A percentile compares a stretch with the other conserved stretches of the same genome.
phyloP scores from a whole-genome alignment of 2,888 invertebrate genomes.

The Tetanocera ferruginea region DNA sequence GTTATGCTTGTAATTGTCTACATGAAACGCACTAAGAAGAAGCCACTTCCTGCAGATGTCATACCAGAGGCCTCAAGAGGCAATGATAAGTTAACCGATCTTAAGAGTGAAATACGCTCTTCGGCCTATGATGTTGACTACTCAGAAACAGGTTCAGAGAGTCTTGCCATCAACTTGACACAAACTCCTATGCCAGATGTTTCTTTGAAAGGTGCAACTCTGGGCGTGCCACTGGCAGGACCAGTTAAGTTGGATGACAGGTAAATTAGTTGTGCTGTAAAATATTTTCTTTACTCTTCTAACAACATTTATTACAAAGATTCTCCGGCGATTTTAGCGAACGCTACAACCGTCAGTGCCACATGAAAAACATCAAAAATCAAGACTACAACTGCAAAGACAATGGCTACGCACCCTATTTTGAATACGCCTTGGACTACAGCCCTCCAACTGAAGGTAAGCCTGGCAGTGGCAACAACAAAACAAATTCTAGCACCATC shows the following conservation, averaged over 20 bases:
- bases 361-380: slow-evolving; percentile 63
- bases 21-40: slow-evolving; percentile 69
- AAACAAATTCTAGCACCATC: slow-evolving; percentile 53
- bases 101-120: slow-evolving; percentile 89
- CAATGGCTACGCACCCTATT: slow-evolving; percentile 76
- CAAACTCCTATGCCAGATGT: slow-evolving; percentile 68
- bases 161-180: slow-evolving; percentile 70
- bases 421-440: slow-evolving; percentile 90
- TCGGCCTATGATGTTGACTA: slow-evolving; percentile 72
- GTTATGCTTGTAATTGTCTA: slow-evolving; percentile 88
- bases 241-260: slow-evolving; percentile 81
- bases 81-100: slow-evolving; percentile 83
- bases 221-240: slow-evolving; percentile 82
- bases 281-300: background rate
- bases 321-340: slow-evolving; percentile 68
- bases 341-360: slow-evolving; percentile 63
- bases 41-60: slow-evolving; percentile 71
- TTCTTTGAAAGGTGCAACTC: slow-evolving; percentile 66
- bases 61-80: slow-evolving; percentile 73
- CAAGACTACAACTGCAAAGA: slow-evolving; percentile 61
- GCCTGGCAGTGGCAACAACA: slow-evolving; percentile 49
- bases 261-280: slow-evolving; percentile 42
- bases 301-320: slow-evolving; percentile 47
- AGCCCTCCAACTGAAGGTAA: slow-evolving; percentile 76
- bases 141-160: slow-evolving; percentile 75